A percentile compares a stretch with the other conserved stretches of the same genome.
These are phyloP conservation scores for Bombus pyrosoma DNA, from an alignment of 1,140 invertebrate genomes.

Conservation along the genomic window DNA sequence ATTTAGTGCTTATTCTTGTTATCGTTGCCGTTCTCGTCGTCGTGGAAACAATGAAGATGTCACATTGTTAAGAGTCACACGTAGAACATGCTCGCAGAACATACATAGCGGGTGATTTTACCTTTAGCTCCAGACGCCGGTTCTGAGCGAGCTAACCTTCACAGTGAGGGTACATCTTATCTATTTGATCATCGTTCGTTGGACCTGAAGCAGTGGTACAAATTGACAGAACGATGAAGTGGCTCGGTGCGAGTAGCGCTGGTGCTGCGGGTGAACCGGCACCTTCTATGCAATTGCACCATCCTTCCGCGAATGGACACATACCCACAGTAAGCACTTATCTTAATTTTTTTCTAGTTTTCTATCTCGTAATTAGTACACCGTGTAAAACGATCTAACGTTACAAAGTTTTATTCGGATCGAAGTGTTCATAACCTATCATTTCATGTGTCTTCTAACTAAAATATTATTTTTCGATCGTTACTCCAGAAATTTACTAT, in stretches of 20 bases:
- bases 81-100: conserved; percentile 52
- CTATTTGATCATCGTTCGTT: conserved; percentile 37
- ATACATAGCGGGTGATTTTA: conserved; percentile 52
- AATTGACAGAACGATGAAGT: conserved; percentile 79
- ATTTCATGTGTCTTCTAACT: neutral
- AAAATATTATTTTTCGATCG: neutral
- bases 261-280: conserved; percentile 80
- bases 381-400: neutral
- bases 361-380: neutral
- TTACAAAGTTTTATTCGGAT: conserved; percentile 19
- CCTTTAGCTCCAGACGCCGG: conserved; percentile 62
- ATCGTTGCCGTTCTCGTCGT: conserved; percentile 43
- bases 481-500: neutral
- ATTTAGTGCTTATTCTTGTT: conserved; percentile 20
- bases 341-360: conserved; percentile 8
- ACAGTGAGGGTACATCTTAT: conserved; percentile 46
- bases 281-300: conserved; percentile 81
- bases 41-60: conserved; percentile 54
- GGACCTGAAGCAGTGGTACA: conserved; percentile 54
- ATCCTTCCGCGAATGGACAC: conserved; percentile 80
- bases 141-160: conserved; percentile 65
- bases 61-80: conserved; percentile 43
- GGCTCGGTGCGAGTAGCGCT: conserved; percentile 79
- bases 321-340: conserved; percentile 75
- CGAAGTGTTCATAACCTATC: conserved; percentile 56